Evolutionary conservation across 2,113 vertebrate genomes (phyloP).

Genomic region (Pavo muticus): DNA sequence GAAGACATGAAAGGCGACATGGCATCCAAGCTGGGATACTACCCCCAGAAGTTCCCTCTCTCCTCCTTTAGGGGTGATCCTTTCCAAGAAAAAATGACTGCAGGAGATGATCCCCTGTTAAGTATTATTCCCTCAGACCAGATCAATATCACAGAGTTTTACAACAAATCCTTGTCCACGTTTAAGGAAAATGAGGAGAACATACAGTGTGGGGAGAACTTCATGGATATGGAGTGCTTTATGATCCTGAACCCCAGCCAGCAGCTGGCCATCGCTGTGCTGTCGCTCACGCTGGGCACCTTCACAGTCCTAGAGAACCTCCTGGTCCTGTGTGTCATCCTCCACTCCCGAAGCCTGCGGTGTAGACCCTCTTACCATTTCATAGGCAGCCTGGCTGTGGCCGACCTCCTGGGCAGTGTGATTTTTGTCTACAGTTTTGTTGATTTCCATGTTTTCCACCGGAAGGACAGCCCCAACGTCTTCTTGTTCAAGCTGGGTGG

Average conservation of each 20-base stretch:
- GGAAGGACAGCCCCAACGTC: conserved; percentile 95
- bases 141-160: conserved; percentile 91
- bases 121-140: conserved; percentile 87
- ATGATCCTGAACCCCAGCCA: conserved; percentile 98
- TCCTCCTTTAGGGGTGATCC: conserved; percentile 93
- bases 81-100: conserved; percentile 91
- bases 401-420: conserved; percentile 95
- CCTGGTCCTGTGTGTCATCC: conserved; percentile 93
- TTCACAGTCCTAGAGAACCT: conserved; percentile 98
- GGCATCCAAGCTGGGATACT: conserved; percentile 90
- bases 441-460: conserved; percentile 98
- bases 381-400: conserved; percentile 95
- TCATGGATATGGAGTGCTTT: conserved; percentile 99
- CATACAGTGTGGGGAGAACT: conserved; percentile 97
- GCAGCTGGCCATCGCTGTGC: conserved; percentile 93
- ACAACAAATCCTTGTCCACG: conserved; percentile 87
- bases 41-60: conserved; percentile 90
- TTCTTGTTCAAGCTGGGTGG: conserved; percentile 98
- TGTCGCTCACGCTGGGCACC: conserved; percentile 94
- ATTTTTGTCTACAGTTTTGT: conserved; percentile 99
- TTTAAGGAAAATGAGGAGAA: conserved; percentile 87
- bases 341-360: conserved; percentile 94
- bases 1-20: conserved; percentile 87
- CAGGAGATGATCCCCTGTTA: conserved; percentile 87
- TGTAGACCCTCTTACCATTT: conserved; percentile 98